Evolutionary conservation across 2,113 vertebrate genomes (phyloP), one percentile per base, ranked within the genome.

Genomic region (Zonotrichia leucophrys): DNA sequence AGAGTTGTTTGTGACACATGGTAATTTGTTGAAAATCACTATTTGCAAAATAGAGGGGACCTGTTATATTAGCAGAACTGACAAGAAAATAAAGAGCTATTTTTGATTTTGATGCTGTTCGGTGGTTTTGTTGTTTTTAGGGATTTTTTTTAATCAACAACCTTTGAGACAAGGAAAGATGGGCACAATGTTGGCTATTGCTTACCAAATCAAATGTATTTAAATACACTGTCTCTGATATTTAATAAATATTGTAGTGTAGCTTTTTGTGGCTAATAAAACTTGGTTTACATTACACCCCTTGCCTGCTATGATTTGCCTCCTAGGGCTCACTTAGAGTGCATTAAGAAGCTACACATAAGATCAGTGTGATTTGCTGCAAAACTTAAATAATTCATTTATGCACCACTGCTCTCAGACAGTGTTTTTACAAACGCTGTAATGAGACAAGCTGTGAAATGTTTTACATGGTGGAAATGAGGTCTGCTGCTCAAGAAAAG

Each of bases 341-440:
- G 92, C 98, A 98, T 98, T 98, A 98, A 98, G 98, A 97, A 97
- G 92, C 97, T 96, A 97, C 97, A 95, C 97, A 95, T 93, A 94
- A 98, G 96, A 97, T 98, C 97, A 97, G 96, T 97, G 97, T 97
- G 95, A 98, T 98, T 98, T 98, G 97, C 98, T 97, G 92, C 95
- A 97, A 97, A 97, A 97, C 97, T 98, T 98, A 98, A 99, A 99
- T 99, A 99, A 99, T 99, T 98, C 98, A 99, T 98, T 98, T 98
- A 98, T 98, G 98, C 98, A 98, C 97, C 97, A 96, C 96, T 98
- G 98, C 98, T 98, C 98, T 98, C 97, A 97, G 98, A 98, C 98
- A 97, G 97, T 98, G 98, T 99, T 99, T 99, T 98, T 98, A 98
- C 97, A 99, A 99, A 98, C 72, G 96, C 97, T 95, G 89, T 99